Evolutionary conservation across 2,888 invertebrate species (phyloP), one percentile per base, ranked within the genome.

Genomic region (Ochropleura leucogaster): DNA sequence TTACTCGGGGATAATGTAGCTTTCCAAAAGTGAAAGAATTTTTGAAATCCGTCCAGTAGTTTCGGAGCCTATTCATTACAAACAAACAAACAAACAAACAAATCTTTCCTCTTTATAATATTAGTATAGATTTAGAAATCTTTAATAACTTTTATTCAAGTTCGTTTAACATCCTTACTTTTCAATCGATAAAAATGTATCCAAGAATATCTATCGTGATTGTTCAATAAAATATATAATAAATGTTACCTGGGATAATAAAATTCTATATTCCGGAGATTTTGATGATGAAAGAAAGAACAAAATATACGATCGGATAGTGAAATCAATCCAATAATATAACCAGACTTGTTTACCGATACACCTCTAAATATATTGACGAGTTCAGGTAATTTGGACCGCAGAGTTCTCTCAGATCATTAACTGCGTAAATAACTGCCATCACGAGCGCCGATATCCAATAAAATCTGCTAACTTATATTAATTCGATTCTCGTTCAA

Each of bases 101-200:
- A n/a, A n/a, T n/a, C n/a, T n/a, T n/a, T n/a, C n/a, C n/a, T n/a
- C n/a, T n/a, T n/a, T n/a, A n/a, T n/a, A n/a, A n/a, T n/a, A n/a
- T n/a, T n/a, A n/a, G n/a, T n/a, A n/a, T n/a, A n/a, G n/a, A n/a
- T n/a, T 77, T 72, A 77, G 71, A 85, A 84, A 84, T 74, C 67
- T 69, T 76, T 74, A 80, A 73, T 72, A 74, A 63, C 71, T 70
- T 51, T 68, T 71, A 64, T 68, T 83, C 77, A 77, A 83, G 72
- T 84, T 72, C 65, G 68, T 73, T 71, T 62, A 44, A 55, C 64
- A 72, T 55, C 67, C 69, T 83, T 69, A 78, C 64, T 65, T 75
- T 74, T 74, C 53, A 72, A 83, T 76, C 64, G 55, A 74, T 84
- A 73, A 59, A 72, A 68, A 71, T 71, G 18, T 30, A 62, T 68